Conservation (phyloP, 2,888 invertebrate genomes). For the Seira musarum region DNA sequence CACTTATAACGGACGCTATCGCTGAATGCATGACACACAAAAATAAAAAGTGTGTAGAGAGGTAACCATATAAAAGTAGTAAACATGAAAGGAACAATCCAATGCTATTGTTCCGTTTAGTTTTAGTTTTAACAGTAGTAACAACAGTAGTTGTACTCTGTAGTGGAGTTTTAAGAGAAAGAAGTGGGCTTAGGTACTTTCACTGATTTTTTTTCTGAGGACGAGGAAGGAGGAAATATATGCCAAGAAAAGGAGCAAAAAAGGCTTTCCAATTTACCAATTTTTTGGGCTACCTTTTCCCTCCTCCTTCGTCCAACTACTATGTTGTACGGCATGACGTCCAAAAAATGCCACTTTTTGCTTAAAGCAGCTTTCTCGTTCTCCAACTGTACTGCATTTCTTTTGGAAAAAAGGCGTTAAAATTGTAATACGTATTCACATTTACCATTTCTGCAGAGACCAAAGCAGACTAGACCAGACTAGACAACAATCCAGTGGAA, state of each 20-base stretch:
- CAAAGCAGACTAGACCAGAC: background rate
- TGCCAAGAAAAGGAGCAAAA: slow-evolving; percentile 45
- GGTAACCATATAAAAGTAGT: too few species aligned
- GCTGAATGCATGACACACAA: slow-evolving; percentile 27
- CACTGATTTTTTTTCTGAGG: background rate
- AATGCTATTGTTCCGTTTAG: background rate
- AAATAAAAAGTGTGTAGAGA: background rate
- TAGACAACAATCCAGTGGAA: background rate
- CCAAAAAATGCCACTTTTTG: slow-evolving; percentile 35
- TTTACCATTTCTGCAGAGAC: background rate
- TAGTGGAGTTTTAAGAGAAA: background rate
- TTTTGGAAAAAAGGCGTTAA: slow-evolving; percentile 5
- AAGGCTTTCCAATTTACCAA: slow-evolving; percentile 54
- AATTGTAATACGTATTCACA: slow-evolving; percentile 5
- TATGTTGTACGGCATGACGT: background rate
- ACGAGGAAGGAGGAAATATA: slow-evolving; percentile 27
- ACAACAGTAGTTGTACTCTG: too few species aligned
- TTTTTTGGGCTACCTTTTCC: slow-evolving; percentile 35
- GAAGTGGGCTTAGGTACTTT: slow-evolving; percentile 25
- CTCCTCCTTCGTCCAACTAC: background rate
- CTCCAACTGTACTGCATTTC: background rate
- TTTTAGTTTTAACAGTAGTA: too few species aligned
- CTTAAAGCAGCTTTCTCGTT: background rate
- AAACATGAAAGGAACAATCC: background rate
- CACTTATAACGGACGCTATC: slow-evolving; percentile 45